Evolutionary conservation across 2,113 vertebrate species (phyloP), one percentile per base, ranked within the genome.

Genomic region (Zosterops japonicus): DNA sequence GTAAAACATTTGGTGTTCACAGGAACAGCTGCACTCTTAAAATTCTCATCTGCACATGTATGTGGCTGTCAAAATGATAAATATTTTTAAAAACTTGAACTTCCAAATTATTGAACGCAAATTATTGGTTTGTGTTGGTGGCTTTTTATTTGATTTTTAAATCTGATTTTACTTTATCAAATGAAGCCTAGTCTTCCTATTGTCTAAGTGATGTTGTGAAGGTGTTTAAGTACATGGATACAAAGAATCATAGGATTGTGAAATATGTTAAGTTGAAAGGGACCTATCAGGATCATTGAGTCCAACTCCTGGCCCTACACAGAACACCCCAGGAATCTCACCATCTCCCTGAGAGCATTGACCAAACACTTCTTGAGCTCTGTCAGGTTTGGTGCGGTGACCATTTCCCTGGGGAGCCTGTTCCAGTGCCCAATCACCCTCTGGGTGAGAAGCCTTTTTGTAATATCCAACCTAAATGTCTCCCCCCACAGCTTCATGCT

Each of bases 261-360:
- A 46, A 46, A 31, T 39, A 11, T 6, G 3, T 44, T 53, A 41
- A 31, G 8, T 39, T 89, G 21, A 25, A 76, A 47, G 9, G 14
- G 14, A 22, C 25, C 17, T 39, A 8, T 41, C 6, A 75, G 16
- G 20, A 47, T 60, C 39, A 14, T 39, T 3, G 10, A 53, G 46
- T 60, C 6, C 28, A 25, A 4, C n/a, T 75, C 53, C 24, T 0
- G 0, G 24, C 33, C 28, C 8, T 60, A 5, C 35, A 21, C 28
- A 60, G 28, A 28, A n/a, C 46, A 33, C 20, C 24, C 20, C 47
- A 68, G 35, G 28, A 53, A 14, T 31, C 21, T 75, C n/a, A 47
- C 20, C 2, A 2, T 21, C 29, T 68, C 16, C 41, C 39, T 55
- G 55, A 75, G 53, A 41, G 20, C n/a, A 25, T 27, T 82, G n/a